Evolutionary conservation across 2,888 invertebrate species (phyloP).

Genomic region (Ctenicera cuprea): DNA sequence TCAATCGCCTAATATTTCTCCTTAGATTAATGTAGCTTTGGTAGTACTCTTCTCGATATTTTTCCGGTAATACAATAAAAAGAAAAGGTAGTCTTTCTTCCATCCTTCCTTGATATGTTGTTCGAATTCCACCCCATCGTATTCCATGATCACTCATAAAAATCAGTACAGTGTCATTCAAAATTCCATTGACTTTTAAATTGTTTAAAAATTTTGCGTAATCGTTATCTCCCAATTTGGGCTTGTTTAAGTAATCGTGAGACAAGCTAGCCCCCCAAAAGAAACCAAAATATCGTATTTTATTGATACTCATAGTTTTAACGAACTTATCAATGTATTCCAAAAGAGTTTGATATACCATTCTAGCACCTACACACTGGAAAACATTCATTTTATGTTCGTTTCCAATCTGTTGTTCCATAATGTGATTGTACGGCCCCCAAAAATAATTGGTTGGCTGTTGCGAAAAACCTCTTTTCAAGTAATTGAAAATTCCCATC

Average conservation of each 20-base stretch:
- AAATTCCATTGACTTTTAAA: conserved; percentile 73
- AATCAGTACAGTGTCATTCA: conserved; percentile 82
- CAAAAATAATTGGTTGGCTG: conserved; percentile 92
- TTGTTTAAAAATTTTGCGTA: conserved; percentile 77
- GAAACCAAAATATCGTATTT: conserved; percentile 84
- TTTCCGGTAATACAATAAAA: conserved; percentile 82
- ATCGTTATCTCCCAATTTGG: conserved; percentile 82
- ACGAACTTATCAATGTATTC: conserved; percentile 82
- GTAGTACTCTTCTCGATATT: conserved; percentile 80
- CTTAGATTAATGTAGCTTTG: conserved; percentile 79
- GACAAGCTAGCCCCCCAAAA: conserved; percentile 90
- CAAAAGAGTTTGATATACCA: conserved; percentile 82
- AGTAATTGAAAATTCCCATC: conserved; percentile 88
- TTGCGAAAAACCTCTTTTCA: conserved; percentile 84
- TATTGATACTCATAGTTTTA: conserved; percentile 75
- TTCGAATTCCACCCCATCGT: conserved; percentile 88
- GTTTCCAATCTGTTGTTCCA: conserved; percentile 81
- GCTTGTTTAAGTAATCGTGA: conserved; percentile 89
- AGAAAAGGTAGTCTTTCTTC: conserved; percentile 93
- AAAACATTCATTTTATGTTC: conserved; percentile 79
- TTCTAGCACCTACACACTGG: conserved; percentile 82
- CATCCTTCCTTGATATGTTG: conserved; percentile 89
- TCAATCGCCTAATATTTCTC: conserved; percentile 81
- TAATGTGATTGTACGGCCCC: conserved; percentile 82
- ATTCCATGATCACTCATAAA: conserved; percentile 93